Percentiles rank a stretch among this genome's conserved stretches.
phyloP scores from a whole-genome alignment of 2,888 invertebrate genomes.

The Elaeidobius kamerunicus region DNA sequence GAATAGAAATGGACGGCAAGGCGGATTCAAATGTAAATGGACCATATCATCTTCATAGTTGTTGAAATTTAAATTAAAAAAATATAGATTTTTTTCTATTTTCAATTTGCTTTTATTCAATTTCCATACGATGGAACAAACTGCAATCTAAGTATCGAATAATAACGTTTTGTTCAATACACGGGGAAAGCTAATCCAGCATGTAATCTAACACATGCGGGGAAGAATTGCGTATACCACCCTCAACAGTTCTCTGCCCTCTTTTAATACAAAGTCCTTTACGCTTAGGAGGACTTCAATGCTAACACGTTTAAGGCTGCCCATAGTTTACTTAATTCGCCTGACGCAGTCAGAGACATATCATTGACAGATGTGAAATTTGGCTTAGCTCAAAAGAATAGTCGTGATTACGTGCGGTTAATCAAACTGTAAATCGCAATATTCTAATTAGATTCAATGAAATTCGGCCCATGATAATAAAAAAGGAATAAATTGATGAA shows the following conservation, averaged over 20 bases:
- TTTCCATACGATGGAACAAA: too few relatives aligned
- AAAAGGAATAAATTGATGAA: too few relatives aligned
- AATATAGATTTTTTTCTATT: too few relatives aligned
- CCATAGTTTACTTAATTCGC: constrained; percentile 48
- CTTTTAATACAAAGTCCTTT: constrained; percentile 42
- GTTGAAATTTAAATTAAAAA: too few relatives aligned
- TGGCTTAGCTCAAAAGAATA: constrained; percentile 16
- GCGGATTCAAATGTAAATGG: too few relatives aligned
- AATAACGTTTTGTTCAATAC: constrained; percentile 8
- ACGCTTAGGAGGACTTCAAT: constrained; percentile 48
- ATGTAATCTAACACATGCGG: constrained; percentile 46
- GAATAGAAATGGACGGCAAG: too few relatives aligned
- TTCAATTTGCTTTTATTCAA: too few relatives aligned
- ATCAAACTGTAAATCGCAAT: too few relatives aligned
- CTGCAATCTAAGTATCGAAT: constrained; percentile 6
- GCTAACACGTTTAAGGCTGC: constrained; percentile 50
- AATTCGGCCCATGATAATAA: too few relatives aligned
- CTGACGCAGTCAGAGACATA: constrained; percentile 46
- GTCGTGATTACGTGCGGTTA: neutral
- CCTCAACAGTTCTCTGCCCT: constrained; percentile 39
- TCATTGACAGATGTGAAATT: constrained; percentile 48
- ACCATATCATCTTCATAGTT: too few relatives aligned
- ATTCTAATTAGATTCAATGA: too few relatives aligned
- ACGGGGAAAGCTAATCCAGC: constrained; percentile 43
- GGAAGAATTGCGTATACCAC: constrained; percentile 46